Conservation (phyloP, 1,140 invertebrate species). For the Daktulosphaira vitifoliae region DNA sequence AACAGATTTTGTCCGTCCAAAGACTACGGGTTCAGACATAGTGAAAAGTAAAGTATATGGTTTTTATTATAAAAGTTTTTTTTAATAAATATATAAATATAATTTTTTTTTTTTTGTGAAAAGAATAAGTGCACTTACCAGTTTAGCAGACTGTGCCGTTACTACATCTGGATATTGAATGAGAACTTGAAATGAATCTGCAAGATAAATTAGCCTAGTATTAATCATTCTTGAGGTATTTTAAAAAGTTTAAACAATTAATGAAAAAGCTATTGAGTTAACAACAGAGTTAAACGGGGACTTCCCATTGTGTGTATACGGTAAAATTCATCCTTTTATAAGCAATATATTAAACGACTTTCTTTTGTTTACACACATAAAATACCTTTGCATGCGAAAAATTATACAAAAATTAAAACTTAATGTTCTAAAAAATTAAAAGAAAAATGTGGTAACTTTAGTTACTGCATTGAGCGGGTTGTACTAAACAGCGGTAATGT, state of each 20-base stretch:
- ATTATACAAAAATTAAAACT: too few relatives aligned
- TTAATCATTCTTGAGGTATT: not conserved
- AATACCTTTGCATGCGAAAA: not conserved
- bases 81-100: not conserved
- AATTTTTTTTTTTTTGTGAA: not conserved
- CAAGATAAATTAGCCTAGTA: conserved; percentile 43
- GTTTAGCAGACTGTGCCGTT: conserved; percentile 91
- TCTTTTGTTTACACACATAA: not conserved
- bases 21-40: conserved; percentile 27
- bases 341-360: not conserved
- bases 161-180: conserved; percentile 96
- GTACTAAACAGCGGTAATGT: not conserved
- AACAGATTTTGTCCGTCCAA: conserved; percentile 33
- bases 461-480: too few relatives aligned
- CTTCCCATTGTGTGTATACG: not conserved
- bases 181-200: conserved; percentile 97
- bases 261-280: not conserved
- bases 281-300: conserved; percentile 9
- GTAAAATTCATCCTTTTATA: not conserved
- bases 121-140: too few relatives aligned
- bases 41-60: conserved; percentile 14
- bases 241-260: too few relatives aligned
- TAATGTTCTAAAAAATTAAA: too few relatives aligned
- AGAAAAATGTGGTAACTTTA: not conserved
- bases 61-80: too few relatives aligned